phyloP scores from a whole-genome alignment of 1,140 invertebrate genomes.

The Macrosteles quadrilineatus region DNA sequence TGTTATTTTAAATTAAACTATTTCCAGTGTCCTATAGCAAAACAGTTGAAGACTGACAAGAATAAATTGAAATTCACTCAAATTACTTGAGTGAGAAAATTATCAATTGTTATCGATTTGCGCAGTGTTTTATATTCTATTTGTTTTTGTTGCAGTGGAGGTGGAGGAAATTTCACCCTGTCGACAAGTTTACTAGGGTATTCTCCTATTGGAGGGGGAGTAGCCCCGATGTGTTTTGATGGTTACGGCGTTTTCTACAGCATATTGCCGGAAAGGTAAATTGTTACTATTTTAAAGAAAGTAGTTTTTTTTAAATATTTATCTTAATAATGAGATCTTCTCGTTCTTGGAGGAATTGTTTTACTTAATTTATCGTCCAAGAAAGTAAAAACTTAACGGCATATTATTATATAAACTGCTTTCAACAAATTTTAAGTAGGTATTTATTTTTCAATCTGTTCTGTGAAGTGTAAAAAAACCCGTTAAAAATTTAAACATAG shows the following conservation, averaged over 20 bases:
- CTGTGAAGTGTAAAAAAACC: too few species aligned
- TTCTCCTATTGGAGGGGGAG: constrained; percentile 58
- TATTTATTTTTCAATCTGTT: too few species aligned
- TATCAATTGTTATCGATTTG: too few species aligned
- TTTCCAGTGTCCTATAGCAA: too few species aligned
- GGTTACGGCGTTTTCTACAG: constrained; percentile 65
- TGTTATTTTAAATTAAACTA: too few species aligned
- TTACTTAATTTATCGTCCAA: neutral
- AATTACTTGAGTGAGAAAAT: too few species aligned
- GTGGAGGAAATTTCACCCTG: constrained; percentile 62
- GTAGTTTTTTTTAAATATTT: neutral
- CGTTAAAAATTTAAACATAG: too few species aligned
- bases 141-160: constrained; percentile 60
- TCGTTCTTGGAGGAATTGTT: neutral
- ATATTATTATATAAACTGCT: too few species aligned
- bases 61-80: neutral
- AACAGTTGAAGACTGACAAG: too few species aligned
- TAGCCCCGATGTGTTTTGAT: constrained; percentile 61
- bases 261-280: constrained; percentile 53
- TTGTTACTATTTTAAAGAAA: neutral
- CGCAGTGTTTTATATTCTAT: too few species aligned
- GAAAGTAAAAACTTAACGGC: neutral
- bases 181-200: constrained; percentile 65
- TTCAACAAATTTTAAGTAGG: too few species aligned
- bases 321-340: neutral